A percentile compares a stretch with the other conserved stretches of the same genome.
phyloP scores from a whole-genome alignment of 2,113 vertebrate genomes.

The Gambusia holbrooki region DNA sequence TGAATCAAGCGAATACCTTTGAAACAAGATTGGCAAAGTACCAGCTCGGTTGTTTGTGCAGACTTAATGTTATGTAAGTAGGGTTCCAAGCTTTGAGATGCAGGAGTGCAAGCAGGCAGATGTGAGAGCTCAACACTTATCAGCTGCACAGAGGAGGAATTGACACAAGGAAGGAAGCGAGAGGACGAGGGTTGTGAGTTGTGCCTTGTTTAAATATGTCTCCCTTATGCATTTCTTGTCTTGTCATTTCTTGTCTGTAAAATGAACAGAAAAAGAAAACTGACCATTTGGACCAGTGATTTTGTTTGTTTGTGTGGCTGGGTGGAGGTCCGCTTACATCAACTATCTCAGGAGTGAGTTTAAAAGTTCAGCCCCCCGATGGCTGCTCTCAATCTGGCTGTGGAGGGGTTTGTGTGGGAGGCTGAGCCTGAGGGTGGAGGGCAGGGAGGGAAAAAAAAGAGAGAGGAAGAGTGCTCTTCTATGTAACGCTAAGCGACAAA shows the following conservation, averaged over 20 bases:
- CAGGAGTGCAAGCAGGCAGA: slow-evolving; percentile 31
- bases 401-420: slow-evolving; percentile 59
- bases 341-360: slow-evolving; percentile 60
- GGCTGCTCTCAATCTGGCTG: slow-evolving; percentile 81
- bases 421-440: slow-evolving; percentile 55
- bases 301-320: slow-evolving; percentile 34
- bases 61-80: slow-evolving; percentile 54
- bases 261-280: slow-evolving; percentile 28
- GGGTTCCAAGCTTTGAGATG: slow-evolving; percentile 57
- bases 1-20: slow-evolving; percentile 66
- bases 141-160: slow-evolving; percentile 38
- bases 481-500: slow-evolving; percentile 56
- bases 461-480: slow-evolving; percentile 35
- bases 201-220: neutral
- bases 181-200: neutral
- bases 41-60: slow-evolving; percentile 56
- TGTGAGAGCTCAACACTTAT: slow-evolving; percentile 46
- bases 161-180: slow-evolving; percentile 29
- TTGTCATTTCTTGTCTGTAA: slow-evolving; percentile 15
- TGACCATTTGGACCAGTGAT: slow-evolving; percentile 31
- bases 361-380: slow-evolving; percentile 75
- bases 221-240: slow-evolving; percentile 18
- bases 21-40: slow-evolving; percentile 69
- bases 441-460: neutral
- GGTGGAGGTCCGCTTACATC: slow-evolving; percentile 49